Percentiles rank a stretch among this genome's conserved stretches.
phyloP scores from a whole-genome alignment of 2,113 vertebrate species.

The Prochilodus magdalenae region DNA sequence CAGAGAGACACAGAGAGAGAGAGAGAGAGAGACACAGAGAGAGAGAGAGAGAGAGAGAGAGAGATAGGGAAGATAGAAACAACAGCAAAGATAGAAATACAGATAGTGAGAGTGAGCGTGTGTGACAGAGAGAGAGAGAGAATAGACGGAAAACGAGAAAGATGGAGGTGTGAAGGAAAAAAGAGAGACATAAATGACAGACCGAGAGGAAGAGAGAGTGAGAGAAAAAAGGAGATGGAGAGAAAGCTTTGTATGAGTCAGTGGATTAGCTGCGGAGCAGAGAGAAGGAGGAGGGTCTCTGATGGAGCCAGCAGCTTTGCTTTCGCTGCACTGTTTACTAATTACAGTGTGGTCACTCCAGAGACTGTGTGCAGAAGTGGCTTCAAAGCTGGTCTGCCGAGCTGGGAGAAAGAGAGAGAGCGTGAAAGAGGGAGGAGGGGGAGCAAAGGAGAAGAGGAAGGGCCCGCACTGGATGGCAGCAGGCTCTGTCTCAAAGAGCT shows the following conservation, averaged over 20 bases:
- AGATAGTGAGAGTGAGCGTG: not conserved
- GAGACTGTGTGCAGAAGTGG: conserved; percentile 18
- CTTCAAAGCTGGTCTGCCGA: conserved; percentile 14
- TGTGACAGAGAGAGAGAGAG: not conserved
- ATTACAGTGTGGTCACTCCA: conserved; percentile 17
- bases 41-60: not conserved
- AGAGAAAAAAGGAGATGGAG: not conserved
- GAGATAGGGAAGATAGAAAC: not conserved
- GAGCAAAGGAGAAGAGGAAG: not conserved
- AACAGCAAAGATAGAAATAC: not conserved
- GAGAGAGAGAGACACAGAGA: not conserved
- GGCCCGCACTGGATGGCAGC: not conserved
- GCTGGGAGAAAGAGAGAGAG: conserved; percentile 45
- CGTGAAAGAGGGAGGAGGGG: not conserved
- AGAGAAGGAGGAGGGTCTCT: not conserved
- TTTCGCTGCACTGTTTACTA: conserved; percentile 34
- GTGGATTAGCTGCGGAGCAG: conserved; percentile 23
- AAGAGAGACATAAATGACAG: not conserved
- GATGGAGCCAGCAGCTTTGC: conserved; percentile 24
- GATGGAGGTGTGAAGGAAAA: not conserved
- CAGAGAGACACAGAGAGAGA: not conserved
- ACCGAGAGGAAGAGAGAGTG: not conserved
- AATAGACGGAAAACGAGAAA: no score
- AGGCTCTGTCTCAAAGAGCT: not conserved
- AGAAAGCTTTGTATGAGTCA: conserved; percentile 34